Base-by-base conservation (phyloP, 2,797 vertebrate genomes). In the Remorina albescens region DNA sequence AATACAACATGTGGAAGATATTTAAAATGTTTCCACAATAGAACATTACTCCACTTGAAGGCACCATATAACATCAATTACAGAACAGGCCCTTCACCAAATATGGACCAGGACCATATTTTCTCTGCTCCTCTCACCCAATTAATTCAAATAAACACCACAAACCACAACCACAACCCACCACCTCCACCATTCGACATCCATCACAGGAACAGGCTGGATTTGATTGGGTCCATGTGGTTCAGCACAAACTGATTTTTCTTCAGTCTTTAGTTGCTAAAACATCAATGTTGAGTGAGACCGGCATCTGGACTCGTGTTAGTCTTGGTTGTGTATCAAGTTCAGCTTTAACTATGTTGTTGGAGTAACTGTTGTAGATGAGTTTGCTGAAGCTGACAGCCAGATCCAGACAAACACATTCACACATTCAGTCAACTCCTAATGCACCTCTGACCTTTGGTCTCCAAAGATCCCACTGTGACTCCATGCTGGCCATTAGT, bases 391-490 rank as follows among this genome's bases (percentile, higher is more conserved):
- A 46, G 37, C 55, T 55, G 26, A 61, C 42, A 13, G 37, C 15
- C 37, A 1, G 36, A 56, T 62, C 6, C 2, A 42, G 74, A 59
- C 63, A 71, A 47, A 49, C 36, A 74, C 34, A 82, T 64, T 67
- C 7, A 64, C 32, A 67, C 59, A 80, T 57, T 76, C 32, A 56
- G 57, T 47, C 44, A 16, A 63, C 54, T 64, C 13, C 26, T 15
- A 57, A 60, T 65, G 36, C 32, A 54, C 62, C 32, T 44, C 32
- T 78, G 82, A 86, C 76, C 76, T 78, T 71, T 68, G 21, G 30
- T 71, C 84, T 76, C 80, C 47, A 28, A 71, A 77, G 81, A 68
- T 62, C 62, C 23, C 23, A 0, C 39, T 30, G 42, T 13, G 41
- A 54, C 8, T 64, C 61, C 58, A 34, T 28, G 2, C 47, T 68